These are phyloP conservation scores for Nycticorax nycticorax DNA, from an alignment of 2,113 vertebrate species.

Conservation along the genomic window DNA sequence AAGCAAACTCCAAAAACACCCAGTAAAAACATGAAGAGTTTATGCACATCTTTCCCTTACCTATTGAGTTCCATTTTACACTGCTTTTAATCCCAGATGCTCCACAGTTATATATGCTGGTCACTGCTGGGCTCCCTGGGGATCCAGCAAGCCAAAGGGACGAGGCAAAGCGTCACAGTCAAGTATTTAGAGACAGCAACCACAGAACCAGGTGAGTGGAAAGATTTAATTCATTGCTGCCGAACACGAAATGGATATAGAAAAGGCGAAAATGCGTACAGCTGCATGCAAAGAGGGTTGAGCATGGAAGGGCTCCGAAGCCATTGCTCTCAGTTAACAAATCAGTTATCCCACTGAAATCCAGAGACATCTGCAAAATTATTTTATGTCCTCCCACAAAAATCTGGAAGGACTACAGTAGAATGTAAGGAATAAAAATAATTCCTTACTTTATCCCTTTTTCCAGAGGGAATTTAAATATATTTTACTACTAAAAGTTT, in stretches of 20 bases:
- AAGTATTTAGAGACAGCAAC: background rate
- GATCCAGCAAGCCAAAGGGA: background rate
- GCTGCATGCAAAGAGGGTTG: background rate
- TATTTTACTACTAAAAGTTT: background rate
- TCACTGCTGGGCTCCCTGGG: background rate
- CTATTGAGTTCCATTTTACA: background rate
- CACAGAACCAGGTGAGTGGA: background rate
- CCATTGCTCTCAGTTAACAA: background rate
- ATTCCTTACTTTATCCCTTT: background rate
- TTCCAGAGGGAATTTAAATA: background rate
- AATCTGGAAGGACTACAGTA: background rate
- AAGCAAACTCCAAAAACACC: background rate
- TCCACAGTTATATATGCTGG: fast-evolving
- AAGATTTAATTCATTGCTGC: background rate
- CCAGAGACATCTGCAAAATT: background rate
- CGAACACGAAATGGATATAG: background rate
- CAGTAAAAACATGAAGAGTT: background rate
- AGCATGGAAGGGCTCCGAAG: background rate
- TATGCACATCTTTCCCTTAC: background rate
- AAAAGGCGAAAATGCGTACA: background rate
- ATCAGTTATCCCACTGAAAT: background rate
- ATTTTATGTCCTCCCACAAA: background rate
- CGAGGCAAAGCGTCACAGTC: background rate
- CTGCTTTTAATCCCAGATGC: background rate
- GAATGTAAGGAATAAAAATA: background rate